Conservation (phyloP, 2,888 invertebrate genomes). For the Drosophila subsilvestris region DNA sequence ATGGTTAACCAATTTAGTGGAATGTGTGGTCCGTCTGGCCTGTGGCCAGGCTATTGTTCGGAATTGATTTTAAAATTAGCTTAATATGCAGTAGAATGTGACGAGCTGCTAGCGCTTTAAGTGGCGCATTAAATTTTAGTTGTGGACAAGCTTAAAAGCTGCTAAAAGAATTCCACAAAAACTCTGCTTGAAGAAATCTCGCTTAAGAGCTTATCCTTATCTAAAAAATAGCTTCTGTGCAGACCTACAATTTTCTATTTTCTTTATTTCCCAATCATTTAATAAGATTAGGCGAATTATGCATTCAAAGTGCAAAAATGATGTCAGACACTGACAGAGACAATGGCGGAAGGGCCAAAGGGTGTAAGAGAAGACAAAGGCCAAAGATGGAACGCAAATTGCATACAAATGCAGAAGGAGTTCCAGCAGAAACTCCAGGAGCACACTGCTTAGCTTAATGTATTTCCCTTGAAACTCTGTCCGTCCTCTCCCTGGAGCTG, state of each 20-base stretch:
- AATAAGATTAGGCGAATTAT: conserved; percentile 80
- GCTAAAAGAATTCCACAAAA: not conserved
- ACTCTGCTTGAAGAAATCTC: not conserved
- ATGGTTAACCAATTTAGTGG: conserved; percentile 56
- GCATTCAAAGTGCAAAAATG: conserved; percentile 74
- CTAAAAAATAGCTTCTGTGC: conserved; percentile 8
- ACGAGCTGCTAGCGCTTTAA: conserved; percentile 6
- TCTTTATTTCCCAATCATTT: conserved; percentile 46
- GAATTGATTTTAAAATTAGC: conserved; percentile 64
- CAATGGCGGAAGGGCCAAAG: conserved; percentile 30
- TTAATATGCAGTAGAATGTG: conserved; percentile 39
- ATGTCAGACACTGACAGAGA: conserved; percentile 57
- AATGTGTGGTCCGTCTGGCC: conserved; percentile 38
- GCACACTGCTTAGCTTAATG: conserved; percentile 68
- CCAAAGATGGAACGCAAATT: conserved; percentile 62
- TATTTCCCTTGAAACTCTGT: conserved; percentile 52
- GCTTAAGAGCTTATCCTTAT: conserved; percentile 10
- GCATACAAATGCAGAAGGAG: conserved; percentile 65
- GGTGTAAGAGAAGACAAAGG: conserved; percentile 26
- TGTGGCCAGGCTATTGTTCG: conserved; percentile 54
- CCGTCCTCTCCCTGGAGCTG: conserved; percentile 10
- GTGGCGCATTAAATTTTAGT: conserved; percentile 6
- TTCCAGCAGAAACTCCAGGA: conserved; percentile 15
- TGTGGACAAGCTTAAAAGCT: not conserved
- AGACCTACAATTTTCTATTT: conserved; percentile 36